Evolutionary conservation across 2,888 invertebrate genomes (phyloP).

Genomic region (Lucinisca nassula): DNA sequence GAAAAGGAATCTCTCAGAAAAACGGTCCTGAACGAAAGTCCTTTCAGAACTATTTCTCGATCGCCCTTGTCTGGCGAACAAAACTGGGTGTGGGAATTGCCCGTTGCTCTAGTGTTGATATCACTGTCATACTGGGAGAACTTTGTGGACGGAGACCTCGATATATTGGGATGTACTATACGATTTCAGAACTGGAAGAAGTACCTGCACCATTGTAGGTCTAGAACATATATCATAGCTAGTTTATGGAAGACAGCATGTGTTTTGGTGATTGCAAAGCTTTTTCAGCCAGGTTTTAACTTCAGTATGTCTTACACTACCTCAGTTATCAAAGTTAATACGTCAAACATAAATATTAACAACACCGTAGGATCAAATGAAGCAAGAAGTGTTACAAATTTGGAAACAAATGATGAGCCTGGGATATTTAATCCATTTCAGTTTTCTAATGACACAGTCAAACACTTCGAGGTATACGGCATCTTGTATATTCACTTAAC

Average conservation of each 20-base stretch:
- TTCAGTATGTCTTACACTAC: conserved; percentile 70
- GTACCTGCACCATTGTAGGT: conserved; percentile 73
- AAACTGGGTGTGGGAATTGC: conserved; percentile 72
- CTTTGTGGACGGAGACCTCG: conserved; percentile 72
- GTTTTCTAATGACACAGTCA: conserved; percentile 44
- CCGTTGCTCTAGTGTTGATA: conserved; percentile 73
- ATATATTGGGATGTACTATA: conserved; percentile 64
- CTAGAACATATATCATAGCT: conserved; percentile 77
- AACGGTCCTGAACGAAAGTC: conserved; percentile 40
- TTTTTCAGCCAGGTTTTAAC: conserved; percentile 74
- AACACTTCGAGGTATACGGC: conserved; percentile 74
- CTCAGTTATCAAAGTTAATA: not conserved
- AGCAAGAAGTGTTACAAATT: not conserved
- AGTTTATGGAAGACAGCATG: conserved; percentile 77
- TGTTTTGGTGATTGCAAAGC: conserved; percentile 75
- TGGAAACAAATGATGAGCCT: not conserved
- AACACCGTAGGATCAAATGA: not conserved
- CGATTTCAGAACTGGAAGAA: conserved; percentile 77
- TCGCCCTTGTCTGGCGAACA: not conserved
- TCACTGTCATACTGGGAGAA: conserved; percentile 79
- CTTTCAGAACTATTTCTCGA: conserved; percentile 34
- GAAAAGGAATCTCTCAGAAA: conserved; percentile 62
- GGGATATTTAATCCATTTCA: conserved; percentile 8
- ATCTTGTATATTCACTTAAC: conserved; percentile 72
- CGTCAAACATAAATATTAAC: not conserved